These are phyloP conservation scores for Rhynchonycteris naso DNA, from an alignment of 2,797 vertebrate genomes.

Conservation along the genomic window DNA sequence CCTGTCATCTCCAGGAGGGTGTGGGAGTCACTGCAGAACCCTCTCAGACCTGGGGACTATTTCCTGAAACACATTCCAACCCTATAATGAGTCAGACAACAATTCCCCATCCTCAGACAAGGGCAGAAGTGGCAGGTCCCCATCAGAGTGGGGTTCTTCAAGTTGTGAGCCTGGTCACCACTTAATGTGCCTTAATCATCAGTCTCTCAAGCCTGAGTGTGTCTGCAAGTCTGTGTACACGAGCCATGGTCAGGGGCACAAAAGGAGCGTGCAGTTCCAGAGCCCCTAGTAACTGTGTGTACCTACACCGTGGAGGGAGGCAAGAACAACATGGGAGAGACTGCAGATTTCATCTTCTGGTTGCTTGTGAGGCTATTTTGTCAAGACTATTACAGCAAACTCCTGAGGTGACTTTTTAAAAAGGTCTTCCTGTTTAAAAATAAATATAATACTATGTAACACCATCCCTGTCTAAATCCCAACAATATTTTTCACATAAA, in stretches of 20 bases:
- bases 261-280: too few species aligned
- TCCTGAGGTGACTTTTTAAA: background rate
- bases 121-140: background rate
- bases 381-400: background rate
- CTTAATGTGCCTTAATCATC: background rate
- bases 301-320: background rate
- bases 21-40: background rate
- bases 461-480: background rate
- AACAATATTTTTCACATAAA: background rate
- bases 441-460: background rate
- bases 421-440: background rate
- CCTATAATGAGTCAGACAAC: background rate
- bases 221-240: background rate
- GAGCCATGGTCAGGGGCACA: background rate
- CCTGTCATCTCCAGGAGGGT: background rate
- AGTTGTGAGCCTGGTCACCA: background rate
- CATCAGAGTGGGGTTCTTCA: too few species aligned
- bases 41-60: background rate
- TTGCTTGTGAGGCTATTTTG: background rate
- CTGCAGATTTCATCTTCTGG: background rate
- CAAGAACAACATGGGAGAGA: background rate
- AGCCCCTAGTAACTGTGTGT: background rate
- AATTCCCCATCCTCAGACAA: background rate
- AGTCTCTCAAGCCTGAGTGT: background rate
- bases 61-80: background rate